Conservation (phyloP, 2,888 invertebrate genomes). For the Xanthostigma xanthostigma region DNA sequence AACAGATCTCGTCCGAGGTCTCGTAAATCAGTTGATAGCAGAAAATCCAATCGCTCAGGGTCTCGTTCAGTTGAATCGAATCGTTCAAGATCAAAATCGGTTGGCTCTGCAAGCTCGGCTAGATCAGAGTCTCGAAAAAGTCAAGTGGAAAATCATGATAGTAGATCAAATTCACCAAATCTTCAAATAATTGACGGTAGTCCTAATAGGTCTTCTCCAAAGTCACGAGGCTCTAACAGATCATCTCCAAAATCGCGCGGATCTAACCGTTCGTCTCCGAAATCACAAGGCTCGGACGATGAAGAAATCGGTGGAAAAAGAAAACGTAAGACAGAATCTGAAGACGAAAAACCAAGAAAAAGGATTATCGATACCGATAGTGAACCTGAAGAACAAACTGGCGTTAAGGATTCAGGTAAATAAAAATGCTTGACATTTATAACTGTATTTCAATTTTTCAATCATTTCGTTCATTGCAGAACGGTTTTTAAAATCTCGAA, state of each 20-base stretch:
- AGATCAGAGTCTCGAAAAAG: slow-evolving; percentile 23
- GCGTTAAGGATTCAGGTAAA: slow-evolving; percentile 14
- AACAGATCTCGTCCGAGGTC: neutral
- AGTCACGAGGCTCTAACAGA: slow-evolving; percentile 8
- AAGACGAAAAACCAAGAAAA: slow-evolving; percentile 20
- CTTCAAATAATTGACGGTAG: slow-evolving; percentile 35
- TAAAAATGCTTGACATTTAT: slow-evolving; percentile 6
- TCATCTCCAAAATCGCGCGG: slow-evolving; percentile 15
- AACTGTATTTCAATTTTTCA: neutral
- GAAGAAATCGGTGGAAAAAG: slow-evolving; percentile 29
- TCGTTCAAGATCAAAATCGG: neutral
- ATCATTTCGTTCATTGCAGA: neutral
- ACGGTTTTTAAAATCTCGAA: too few species aligned
- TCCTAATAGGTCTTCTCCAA: slow-evolving; percentile 20
- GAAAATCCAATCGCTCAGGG: neutral
- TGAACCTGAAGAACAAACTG: slow-evolving; percentile 35
- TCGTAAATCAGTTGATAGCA: neutral
- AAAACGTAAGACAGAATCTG: slow-evolving; percentile 17
- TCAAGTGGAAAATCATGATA: slow-evolving; percentile 7
- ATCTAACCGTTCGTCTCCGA: neutral
- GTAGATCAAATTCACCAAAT: slow-evolving; percentile 29
- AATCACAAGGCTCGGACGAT: slow-evolving; percentile 23
- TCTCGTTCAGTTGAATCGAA: neutral
- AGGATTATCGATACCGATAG: slow-evolving; percentile 50
- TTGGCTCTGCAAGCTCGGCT: slow-evolving; percentile 19